These are phyloP conservation scores for Muscicapa striata DNA, from an alignment of 2,797 vertebrate genomes.

Conservation along the genomic window DNA sequence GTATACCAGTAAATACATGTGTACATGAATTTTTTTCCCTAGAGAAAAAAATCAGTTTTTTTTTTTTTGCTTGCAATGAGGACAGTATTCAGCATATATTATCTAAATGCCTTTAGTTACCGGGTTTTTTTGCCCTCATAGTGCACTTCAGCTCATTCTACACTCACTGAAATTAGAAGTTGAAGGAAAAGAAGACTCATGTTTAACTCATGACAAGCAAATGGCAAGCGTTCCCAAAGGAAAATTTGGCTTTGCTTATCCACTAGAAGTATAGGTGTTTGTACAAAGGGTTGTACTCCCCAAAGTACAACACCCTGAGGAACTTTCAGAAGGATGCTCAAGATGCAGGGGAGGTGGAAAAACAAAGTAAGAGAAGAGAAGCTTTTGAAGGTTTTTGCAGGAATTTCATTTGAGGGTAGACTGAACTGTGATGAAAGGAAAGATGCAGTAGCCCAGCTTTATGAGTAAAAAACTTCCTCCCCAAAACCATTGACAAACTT, in stretches of 20 bases:
- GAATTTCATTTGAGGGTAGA: not conserved
- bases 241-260: not conserved
- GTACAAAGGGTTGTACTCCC: not conserved
- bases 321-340: not conserved
- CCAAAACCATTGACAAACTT: conserved; percentile 63
- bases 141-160: not conserved
- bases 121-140: not conserved
- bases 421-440: not conserved
- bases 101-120: not conserved
- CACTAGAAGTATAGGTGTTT: not conserved
- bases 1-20: not conserved
- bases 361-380: conserved; percentile 16
- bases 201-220: not conserved
- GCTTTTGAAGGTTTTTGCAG: not conserved
- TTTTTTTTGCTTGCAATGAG: not conserved
- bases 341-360: not conserved
- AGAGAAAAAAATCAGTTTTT: not conserved
- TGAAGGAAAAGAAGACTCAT: not conserved
- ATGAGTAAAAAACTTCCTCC: conserved; percentile 14
- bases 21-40: not conserved
- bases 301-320: not conserved
- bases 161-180: not conserved
- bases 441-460: not conserved
- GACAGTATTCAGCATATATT: not conserved
- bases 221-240: not conserved